Evolutionary conservation across 2,797 vertebrate species (phyloP).

Genomic region (Chelonia mydas): DNA sequence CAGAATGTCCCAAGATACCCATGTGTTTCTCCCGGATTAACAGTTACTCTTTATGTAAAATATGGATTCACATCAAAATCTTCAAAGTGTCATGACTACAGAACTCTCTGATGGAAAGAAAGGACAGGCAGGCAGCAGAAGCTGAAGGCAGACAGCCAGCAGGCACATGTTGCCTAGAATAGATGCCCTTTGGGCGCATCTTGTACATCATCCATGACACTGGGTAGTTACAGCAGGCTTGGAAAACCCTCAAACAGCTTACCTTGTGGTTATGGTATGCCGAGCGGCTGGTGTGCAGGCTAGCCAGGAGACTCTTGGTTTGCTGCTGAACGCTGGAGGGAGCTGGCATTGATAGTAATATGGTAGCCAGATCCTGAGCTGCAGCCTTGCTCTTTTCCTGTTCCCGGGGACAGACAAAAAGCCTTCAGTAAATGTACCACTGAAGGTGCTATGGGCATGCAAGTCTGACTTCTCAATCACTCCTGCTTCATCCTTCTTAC

Average conservation of each 20-base stretch:
- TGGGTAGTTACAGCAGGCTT: background rate
- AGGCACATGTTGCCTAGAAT: accelerated
- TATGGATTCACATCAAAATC: background rate
- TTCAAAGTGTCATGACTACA: background rate
- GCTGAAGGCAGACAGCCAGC: background rate
- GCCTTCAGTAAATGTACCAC: background rate
- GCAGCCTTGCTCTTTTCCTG: constrained; percentile 95
- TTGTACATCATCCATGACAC: background rate
- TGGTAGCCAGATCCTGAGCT: constrained; percentile 94
- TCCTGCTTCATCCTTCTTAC: background rate
- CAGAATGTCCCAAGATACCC: background rate
- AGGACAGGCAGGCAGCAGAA: background rate
- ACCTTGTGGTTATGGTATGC: constrained; percentile 99
- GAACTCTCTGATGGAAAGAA: background rate
- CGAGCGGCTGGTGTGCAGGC: constrained; percentile 95
- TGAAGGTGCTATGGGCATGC: background rate
- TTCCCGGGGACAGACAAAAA: constrained; percentile 27
- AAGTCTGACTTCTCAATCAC: background rate
- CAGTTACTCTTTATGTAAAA: background rate
- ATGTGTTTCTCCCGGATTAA: background rate
- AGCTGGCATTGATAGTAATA: constrained; percentile 95
- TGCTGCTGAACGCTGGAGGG: constrained; percentile 97
- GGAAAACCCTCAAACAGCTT: background rate
- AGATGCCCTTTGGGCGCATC: background rate
- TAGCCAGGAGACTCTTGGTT: constrained; percentile 97